These are phyloP conservation scores for Diogma glabrata DNA, from an alignment of 2,888 invertebrate genomes.

Conservation along the genomic window DNA sequence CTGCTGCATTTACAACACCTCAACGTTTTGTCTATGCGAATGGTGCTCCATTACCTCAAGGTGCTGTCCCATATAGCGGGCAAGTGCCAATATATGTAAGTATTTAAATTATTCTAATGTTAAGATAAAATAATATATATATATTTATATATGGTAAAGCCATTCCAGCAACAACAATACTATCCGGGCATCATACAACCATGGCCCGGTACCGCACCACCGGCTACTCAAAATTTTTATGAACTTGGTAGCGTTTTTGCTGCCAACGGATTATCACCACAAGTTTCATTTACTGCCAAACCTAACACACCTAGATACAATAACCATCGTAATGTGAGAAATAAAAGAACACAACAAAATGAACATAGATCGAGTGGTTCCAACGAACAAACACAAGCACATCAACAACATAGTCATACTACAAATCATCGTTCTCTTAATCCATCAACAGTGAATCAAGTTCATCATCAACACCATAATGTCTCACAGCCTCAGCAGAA, in stretches of 20 bases:
- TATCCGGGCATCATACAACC: conserved; percentile 49
- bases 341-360: conserved; percentile 24
- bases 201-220: conserved; percentile 35
- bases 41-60: conserved; percentile 46
- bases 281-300: conserved; percentile 40
- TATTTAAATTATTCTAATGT: conserved; percentile 20
- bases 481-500: conserved; percentile 18
- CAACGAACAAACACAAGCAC: conserved; percentile 18
- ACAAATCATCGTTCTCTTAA: conserved; percentile 8
- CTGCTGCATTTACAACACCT: conserved; percentile 38
- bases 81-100: conserved; percentile 54
- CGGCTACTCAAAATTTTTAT: conserved; percentile 44
- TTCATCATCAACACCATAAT: conserved; percentile 19
- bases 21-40: conserved; percentile 51
- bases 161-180: conserved; percentile 50
- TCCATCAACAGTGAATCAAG: not conserved
- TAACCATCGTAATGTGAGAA: conserved; percentile 29
- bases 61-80: conserved; percentile 46
- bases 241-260: conserved; percentile 60
- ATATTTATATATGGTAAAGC: conserved; percentile 37
- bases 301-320: conserved; percentile 27
- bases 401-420: conserved; percentile 8
- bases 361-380: conserved; percentile 20
- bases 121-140: not conserved
- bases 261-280: conserved; percentile 60